These are phyloP conservation scores for Rhabditoides inermis DNA, from an alignment of 2,888 invertebrate genomes.

Conservation along the genomic window DNA sequence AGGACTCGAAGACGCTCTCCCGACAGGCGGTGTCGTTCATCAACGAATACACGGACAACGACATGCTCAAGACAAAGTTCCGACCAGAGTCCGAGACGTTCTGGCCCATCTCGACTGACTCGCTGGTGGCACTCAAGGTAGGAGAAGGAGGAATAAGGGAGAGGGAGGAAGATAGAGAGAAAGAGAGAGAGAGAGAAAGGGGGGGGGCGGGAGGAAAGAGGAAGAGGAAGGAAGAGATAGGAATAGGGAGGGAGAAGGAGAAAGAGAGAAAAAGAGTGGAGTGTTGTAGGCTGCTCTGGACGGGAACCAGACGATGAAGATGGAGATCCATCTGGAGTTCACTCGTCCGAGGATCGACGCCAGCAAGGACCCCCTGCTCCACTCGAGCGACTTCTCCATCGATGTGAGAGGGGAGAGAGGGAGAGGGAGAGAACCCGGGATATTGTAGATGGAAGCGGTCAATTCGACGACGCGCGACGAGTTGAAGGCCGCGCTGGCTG, in stretches of 20 bases:
- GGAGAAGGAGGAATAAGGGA: not conserved
- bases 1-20: too few relatives aligned
- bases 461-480: not conserved
- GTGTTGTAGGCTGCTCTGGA: too few relatives aligned
- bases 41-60: constrained; percentile 53
- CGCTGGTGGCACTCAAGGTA: constrained; percentile 48
- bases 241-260: constrained; percentile 15
- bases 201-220: too few relatives aligned
- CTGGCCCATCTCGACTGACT: constrained; percentile 76
- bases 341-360: constrained; percentile 14
- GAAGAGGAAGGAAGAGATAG: not conserved
- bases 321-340: constrained; percentile 35
- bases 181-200: constrained; percentile 3
- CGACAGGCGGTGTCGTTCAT: constrained; percentile 51
- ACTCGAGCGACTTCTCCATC: not conserved
- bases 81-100: constrained; percentile 42
- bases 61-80: constrained; percentile 35
- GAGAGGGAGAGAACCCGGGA: too few relatives aligned
- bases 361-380: not conserved
- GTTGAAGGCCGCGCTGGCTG: not conserved
- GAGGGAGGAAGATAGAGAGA: not conserved
- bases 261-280: too few relatives aligned
- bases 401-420: too few relatives aligned
- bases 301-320: constrained; percentile 16
- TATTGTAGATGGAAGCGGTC: not conserved